These are phyloP conservation scores for Brassicogethes aeneus DNA, from an alignment of 2,888 invertebrate genomes.

Conservation along the genomic window DNA sequence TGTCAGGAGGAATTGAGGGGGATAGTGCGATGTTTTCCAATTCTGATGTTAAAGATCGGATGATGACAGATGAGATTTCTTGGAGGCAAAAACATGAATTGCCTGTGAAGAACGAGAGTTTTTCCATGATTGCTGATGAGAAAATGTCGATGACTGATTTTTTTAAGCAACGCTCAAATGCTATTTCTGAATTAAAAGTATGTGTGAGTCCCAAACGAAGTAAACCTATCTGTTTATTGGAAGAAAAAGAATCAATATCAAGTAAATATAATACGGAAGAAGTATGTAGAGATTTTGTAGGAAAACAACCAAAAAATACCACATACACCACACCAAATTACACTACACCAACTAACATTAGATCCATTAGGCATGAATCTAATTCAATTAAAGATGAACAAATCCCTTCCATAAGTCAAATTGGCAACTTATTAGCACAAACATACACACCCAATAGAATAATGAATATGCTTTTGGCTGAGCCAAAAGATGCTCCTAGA, in stretches of 20 bases:
- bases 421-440: constrained; percentile 19
- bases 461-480: constrained; percentile 14
- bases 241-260: no score
- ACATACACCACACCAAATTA: no score
- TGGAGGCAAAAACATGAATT: constrained; percentile 35
- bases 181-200: constrained; percentile 29
- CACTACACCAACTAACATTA: no score
- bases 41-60: constrained; percentile 37
- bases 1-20: constrained; percentile 10
- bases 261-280: no score
- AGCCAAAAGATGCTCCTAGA: not conserved
- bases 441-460: constrained; percentile 21
- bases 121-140: not conserved
- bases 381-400: not conserved
- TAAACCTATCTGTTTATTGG: constrained; percentile 23
- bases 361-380: no score
- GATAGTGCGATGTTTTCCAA: constrained; percentile 26
- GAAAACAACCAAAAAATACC: no score
- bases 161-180: constrained; percentile 40
- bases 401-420: constrained; percentile 16
- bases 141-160: constrained; percentile 40
- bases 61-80: constrained; percentile 39
- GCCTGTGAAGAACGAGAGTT: constrained; percentile 14
- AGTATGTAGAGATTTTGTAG: no score
- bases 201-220: constrained; percentile 21